These are phyloP conservation scores for Drosophila bocki DNA, from an alignment of 1,140 invertebrate species.

Conservation along the genomic window DNA sequence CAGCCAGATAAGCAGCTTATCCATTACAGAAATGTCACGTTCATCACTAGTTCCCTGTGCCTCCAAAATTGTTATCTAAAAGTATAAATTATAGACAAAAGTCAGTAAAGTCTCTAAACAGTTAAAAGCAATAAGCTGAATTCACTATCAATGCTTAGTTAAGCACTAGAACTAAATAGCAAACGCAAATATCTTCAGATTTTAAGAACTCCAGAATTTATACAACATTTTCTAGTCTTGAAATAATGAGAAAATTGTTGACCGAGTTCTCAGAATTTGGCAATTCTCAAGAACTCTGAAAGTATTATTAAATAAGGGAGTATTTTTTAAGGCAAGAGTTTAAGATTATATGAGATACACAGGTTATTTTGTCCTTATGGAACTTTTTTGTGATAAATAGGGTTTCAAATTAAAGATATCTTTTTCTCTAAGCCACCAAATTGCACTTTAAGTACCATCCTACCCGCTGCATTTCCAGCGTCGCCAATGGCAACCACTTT, in stretches of 20 bases:
- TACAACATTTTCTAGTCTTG: too few relatives aligned
- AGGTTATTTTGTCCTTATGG: too few relatives aligned
- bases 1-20: conserved; percentile 13
- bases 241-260: too few relatives aligned
- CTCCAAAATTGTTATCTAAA: neutral
- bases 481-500: conserved; percentile 38
- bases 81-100: neutral
- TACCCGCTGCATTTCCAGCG: conserved; percentile 33
- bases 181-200: too few relatives aligned
- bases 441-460: conserved; percentile 7
- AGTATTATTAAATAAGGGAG: neutral
- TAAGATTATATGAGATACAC: too few relatives aligned
- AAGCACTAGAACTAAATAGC: neutral
- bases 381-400: neutral
- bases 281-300: neutral
- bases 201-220: too few relatives aligned
- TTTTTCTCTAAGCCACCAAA: neutral
- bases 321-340: neutral
- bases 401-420: neutral
- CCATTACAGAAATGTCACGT: conserved; percentile 15
- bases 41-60: neutral
- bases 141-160: neutral
- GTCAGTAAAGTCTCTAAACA: neutral
- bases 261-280: neutral
- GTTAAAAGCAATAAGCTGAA: too few relatives aligned